Conservation (phyloP, 1,140 invertebrate genomes). For the Harpegnathos saltator region DNA sequence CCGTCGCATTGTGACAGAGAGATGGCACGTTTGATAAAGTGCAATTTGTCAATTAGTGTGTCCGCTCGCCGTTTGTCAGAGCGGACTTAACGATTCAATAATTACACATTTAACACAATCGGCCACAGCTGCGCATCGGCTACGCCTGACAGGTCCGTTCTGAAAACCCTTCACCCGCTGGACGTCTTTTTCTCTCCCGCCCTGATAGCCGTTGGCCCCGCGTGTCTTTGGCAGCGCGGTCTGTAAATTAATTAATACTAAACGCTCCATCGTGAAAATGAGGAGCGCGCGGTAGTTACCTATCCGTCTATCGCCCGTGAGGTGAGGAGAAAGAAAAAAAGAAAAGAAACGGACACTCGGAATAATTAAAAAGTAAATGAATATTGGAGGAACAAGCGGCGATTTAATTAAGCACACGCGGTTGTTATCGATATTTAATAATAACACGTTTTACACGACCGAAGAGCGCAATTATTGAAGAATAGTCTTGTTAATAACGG, state of each 20-base stretch:
- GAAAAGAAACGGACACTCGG: background rate
- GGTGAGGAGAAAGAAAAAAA: background rate
- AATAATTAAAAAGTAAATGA: background rate
- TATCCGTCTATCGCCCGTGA: background rate
- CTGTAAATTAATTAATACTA: slow-evolving; percentile 32
- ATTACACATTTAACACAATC: slow-evolving; percentile 75
- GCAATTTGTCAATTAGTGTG: slow-evolving; percentile 72
- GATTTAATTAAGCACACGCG: background rate
- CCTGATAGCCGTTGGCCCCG: background rate
- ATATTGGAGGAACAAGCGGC: background rate
- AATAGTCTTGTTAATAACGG: background rate
- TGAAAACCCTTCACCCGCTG: slow-evolving; percentile 62
- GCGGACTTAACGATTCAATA: slow-evolving; percentile 71
- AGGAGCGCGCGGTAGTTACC: background rate
- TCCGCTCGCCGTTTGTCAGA: slow-evolving; percentile 64
- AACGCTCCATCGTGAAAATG: background rate
- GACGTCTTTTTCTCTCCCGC: slow-evolving; percentile 38
- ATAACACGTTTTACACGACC: background rate
- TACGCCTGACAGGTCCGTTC: slow-evolving; percentile 63
- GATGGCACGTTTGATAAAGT: slow-evolving; percentile 38
- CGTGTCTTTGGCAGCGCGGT: background rate
- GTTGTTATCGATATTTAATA: background rate
- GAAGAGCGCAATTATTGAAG: background rate
- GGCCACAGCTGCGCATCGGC: slow-evolving; percentile 65
- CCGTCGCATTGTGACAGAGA: slow-evolving; percentile 58